These are phyloP conservation scores for Epicampocera succincta DNA, from an alignment of 2,888 invertebrate genomes.

Conservation along the genomic window DNA sequence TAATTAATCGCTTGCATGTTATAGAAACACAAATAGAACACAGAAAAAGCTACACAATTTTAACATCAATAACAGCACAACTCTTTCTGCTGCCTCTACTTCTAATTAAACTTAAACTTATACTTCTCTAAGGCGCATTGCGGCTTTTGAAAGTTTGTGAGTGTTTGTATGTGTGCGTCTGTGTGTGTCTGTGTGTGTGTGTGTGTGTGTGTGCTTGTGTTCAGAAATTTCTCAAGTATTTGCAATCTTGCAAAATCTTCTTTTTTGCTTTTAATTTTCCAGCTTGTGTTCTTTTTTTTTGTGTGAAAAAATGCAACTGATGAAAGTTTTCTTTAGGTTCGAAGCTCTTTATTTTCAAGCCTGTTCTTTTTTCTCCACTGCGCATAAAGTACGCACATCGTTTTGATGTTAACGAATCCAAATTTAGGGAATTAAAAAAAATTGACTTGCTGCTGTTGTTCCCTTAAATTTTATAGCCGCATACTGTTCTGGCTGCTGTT, in stretches of 20 bases:
- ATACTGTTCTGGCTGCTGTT: not conserved
- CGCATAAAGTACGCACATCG: constrained; percentile 19
- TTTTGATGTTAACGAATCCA: constrained; percentile 20
- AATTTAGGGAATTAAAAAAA: not conserved
- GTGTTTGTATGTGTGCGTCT: too few species aligned
- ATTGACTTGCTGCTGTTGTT: constrained; percentile 51
- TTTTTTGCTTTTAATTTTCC: constrained; percentile 7
- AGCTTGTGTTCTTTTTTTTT: not conserved
- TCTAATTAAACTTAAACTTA: not conserved
- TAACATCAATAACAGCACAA: constrained; percentile 7
- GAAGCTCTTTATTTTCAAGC: not conserved
- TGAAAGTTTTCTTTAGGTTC: constrained; percentile 13
- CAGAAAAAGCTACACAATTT: not conserved
- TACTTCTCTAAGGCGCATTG: not conserved
- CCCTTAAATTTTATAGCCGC: constrained; percentile 8
- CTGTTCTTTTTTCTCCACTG: not conserved
- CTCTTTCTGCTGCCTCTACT: not conserved
- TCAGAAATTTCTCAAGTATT: not conserved
- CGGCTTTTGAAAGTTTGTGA: not conserved
- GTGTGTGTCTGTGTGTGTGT: not conserved
- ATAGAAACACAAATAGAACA: not conserved
- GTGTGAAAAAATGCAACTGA: not conserved
- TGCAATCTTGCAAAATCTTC: constrained; percentile 24
- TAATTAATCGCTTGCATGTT: constrained; percentile 58
- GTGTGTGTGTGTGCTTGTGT: not conserved